Base-by-base conservation (phyloP, 2,888 invertebrate species). In the Drosophila cognata region DNA sequence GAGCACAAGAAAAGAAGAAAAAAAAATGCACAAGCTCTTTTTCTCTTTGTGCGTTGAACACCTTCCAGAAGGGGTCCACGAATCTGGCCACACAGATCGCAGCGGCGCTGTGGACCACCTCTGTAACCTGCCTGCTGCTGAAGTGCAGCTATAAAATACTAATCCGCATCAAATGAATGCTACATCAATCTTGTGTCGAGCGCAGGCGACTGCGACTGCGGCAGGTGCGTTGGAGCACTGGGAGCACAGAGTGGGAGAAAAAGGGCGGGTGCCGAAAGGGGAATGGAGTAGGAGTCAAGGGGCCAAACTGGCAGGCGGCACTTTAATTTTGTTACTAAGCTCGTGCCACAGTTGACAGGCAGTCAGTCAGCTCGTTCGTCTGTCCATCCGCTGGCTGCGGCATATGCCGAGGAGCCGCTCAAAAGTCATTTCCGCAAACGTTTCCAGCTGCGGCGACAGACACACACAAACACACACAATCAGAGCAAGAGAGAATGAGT, bases 101-200 rank as follows among this genome's bases (percentile, higher is more conserved):
- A 41, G 31, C 29, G 29, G 38, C 38, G 18, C 16, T n/a, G 25
- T 5, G 10, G 21, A 5, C 29, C 21, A 21, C 5, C 18, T n/a
- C 13, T 18, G 31, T 41, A 5, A 29, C 5, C 21, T 11, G 29
- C n/a, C 71, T 55, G 70, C 74, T 67, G 74, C 71, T 81, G 89
- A 82, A 86, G 88, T 89, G 88, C 89, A 89, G 89, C 88, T 90
- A 87, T 90, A 89, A 88, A 90, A 90, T 84, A 88, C 88, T 89
- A 87, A 87, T 87, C 87, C 90, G 87, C 87, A 87, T 87, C 87
- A 90, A 89, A 90, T 84, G 91, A 90, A 90, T 89, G 83, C 81
- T 79, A 79, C 81, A 87, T 87, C 87, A 87, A 87, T 87, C 87
- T 88, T 89, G 75, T 89, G 89, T 82, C 89, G 81, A 67, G 77